These are phyloP conservation scores for Myzus persicae DNA, from an alignment of 1,140 invertebrate genomes.

Conservation along the genomic window DNA sequence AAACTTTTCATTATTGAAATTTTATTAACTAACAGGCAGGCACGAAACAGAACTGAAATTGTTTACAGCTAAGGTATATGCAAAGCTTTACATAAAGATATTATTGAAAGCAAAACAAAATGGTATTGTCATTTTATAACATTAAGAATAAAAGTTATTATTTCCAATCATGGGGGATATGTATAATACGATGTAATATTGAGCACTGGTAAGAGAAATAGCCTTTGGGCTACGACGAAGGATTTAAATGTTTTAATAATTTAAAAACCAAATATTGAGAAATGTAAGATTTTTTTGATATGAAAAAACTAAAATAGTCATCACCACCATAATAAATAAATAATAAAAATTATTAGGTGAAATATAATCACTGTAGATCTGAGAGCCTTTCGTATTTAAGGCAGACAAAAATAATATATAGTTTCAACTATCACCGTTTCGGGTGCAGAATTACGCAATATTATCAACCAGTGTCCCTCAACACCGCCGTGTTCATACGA, in stretches of 20 bases:
- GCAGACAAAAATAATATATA: too few relatives aligned
- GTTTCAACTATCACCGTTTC: too few relatives aligned
- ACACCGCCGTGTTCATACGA: too few relatives aligned
- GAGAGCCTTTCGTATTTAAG: too few relatives aligned
- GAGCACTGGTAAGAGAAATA: not conserved
- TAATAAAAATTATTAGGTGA: not conserved
- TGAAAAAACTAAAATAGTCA: too few relatives aligned
- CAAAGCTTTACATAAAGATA: not conserved
- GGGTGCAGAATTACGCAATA: too few relatives aligned
- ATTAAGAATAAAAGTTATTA: not conserved
- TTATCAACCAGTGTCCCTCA: too few relatives aligned
- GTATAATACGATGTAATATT: not conserved
- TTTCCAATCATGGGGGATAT: not conserved
- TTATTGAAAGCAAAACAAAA: not conserved
- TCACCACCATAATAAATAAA: not conserved
- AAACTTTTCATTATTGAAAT: slow-evolving; percentile 17
- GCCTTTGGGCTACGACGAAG: not conserved
- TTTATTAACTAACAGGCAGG: not conserved
- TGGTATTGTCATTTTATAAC: not conserved
- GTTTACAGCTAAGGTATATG: not conserved
- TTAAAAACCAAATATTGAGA: not conserved
- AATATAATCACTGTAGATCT: not conserved
- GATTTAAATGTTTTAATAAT: not conserved
- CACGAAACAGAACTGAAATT: not conserved
- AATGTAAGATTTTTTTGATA: too few relatives aligned